Percentiles rank a stretch among this genome's conserved stretches.
These are phyloP conservation scores for Malthinus seriepunctatus DNA, from an alignment of 2,888 invertebrate species.

Conservation along the genomic window DNA sequence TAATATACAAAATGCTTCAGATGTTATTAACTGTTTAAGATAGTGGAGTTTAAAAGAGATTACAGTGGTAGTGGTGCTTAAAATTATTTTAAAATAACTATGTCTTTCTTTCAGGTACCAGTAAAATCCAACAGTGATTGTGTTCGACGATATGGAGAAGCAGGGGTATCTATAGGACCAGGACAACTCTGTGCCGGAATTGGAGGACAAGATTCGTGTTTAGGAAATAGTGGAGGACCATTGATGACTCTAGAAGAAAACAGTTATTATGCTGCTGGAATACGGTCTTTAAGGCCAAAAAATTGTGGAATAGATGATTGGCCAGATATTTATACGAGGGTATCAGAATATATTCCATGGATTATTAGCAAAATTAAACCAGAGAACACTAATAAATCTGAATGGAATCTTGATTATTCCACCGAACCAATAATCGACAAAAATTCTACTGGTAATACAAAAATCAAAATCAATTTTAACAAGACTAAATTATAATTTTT, in stretches of 20 bases:
- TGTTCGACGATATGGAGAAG: slow-evolving; percentile 59
- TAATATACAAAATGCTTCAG: too few species aligned
- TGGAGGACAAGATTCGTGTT: slow-evolving; percentile 61
- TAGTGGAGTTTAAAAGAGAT: too few species aligned
- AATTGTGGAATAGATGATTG: slow-evolving; percentile 59
- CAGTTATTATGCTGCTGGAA: slow-evolving; percentile 59
- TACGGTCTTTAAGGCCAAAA: slow-evolving; percentile 65
- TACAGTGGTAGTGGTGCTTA: too few species aligned
- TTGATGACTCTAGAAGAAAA: slow-evolving; percentile 52
- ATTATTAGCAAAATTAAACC: slow-evolving; percentile 54
- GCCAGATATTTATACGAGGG: slow-evolving; percentile 67
- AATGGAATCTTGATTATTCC: neutral
- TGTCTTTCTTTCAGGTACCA: slow-evolving; percentile 53
- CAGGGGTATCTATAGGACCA: slow-evolving; percentile 53
- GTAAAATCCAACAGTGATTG: slow-evolving; percentile 58
- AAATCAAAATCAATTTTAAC: neutral
- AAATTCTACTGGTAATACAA: neutral
- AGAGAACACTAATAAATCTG: too few species aligned
- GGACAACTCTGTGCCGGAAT: slow-evolving; percentile 65
- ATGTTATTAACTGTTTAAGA: too few species aligned
- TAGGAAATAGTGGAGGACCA: slow-evolving; percentile 68
- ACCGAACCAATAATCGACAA: neutral
- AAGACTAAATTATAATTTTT: neutral
- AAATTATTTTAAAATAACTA: neutral
- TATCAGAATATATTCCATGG: slow-evolving; percentile 63